Base-by-base conservation (phyloP, 2,888 invertebrate species). In the Amphipoea lucens region DNA sequence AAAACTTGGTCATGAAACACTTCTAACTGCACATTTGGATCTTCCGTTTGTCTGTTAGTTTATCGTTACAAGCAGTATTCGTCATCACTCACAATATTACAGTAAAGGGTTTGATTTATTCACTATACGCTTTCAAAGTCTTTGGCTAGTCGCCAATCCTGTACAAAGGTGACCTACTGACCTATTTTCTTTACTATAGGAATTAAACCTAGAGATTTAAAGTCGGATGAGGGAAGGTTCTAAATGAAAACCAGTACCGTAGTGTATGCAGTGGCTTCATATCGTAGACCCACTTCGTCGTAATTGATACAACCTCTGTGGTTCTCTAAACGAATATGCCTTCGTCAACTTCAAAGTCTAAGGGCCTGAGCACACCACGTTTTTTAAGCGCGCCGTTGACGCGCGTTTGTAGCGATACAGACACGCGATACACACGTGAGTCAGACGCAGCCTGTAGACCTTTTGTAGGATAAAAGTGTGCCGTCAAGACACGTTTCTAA, bases 61-160 rank as follows among this genome's bases (percentile, higher is more conserved):
- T 66, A 70, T 60, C 20, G 2, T 62, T 45, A 83, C 36, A 29
- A 17, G 14, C 23, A 60, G 17, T 68, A 65, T 78, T 42, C 17
- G 48, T 51, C 42, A 72, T 78, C 68, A 36, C 71, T 65, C 71
- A 75, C 54, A 57, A 79, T 40, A 65, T 75, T 80, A 65, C 14
- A 68, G 63, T 7, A 2, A 14, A 68, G 57, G 68, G 57, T 83
- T 75, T 85, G 81, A 83, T 85, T 85, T 83, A 85, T 73, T 81
- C 75, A 75, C 72, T 70, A 36, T 71, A 63, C 74, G 71, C 79
- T 75, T 84, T 83, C 42, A 85, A 85, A 85, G 65, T 54, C 72
- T 72, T 72, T 83, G 85, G 83, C 81, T 62, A 36, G 69, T 73
- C 69, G 83, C 83, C 85, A 83, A 65, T 76, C 29, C 20, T 65